Percentiles rank a stretch among this genome's conserved stretches.
phyloP scores from a whole-genome alignment of 2,888 invertebrate genomes.

The Athalia circularis region DNA sequence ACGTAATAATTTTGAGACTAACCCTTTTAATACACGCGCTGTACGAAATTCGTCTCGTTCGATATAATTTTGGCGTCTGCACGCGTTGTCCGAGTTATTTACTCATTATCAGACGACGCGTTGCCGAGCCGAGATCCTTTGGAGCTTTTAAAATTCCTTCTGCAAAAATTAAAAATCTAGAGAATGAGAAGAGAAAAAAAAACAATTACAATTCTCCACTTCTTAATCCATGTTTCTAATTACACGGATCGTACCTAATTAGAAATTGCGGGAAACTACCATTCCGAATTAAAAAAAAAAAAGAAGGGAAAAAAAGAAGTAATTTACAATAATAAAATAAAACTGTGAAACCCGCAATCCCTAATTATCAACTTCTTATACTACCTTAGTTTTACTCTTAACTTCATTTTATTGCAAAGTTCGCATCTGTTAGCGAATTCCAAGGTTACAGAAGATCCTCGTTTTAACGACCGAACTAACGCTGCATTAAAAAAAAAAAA shows the following conservation, averaged over 20 bases:
- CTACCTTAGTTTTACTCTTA: constrained; percentile 4
- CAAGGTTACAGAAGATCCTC: not conserved
- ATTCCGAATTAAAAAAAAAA: not conserved
- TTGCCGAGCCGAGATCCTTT: too few relatives aligned
- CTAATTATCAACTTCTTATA: constrained; percentile 23
- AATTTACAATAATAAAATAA: not conserved
- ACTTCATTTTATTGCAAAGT: constrained; percentile 28
- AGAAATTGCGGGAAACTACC: not conserved
- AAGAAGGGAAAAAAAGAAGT: not conserved
- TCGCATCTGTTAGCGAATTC: constrained; percentile 6
- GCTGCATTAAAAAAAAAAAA: not conserved
- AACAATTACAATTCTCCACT: not conserved
- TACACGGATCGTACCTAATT: not conserved
- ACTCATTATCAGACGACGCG: too few relatives aligned
- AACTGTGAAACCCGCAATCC: not conserved
- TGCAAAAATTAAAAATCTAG: too few relatives aligned
- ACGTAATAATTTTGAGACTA: too few relatives aligned
- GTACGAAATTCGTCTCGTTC: too few relatives aligned
- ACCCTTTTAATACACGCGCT: too few relatives aligned
- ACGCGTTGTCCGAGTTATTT: too few relatives aligned
- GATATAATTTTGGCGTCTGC: too few relatives aligned
- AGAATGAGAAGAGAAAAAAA: too few relatives aligned
- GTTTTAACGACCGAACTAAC: constrained; percentile 12
- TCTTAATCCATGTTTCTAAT: not conserved
- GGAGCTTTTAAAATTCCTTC: too few relatives aligned